These are phyloP conservation scores for Helicoverpa assulta DNA, from an alignment of 2,888 invertebrate genomes.

Conservation along the genomic window DNA sequence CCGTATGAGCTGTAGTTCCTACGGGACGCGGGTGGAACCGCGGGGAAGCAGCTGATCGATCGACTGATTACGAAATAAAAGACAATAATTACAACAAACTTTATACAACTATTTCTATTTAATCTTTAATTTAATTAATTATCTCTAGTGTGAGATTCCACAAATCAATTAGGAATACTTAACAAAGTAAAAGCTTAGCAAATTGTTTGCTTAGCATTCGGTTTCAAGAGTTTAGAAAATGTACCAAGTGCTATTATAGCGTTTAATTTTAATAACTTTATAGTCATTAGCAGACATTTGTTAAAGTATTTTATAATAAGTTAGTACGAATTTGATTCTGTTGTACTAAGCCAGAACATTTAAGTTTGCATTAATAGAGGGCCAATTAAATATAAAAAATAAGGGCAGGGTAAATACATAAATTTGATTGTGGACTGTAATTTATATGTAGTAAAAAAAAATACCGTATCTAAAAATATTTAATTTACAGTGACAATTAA, in stretches of 20 bases:
- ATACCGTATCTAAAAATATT: not conserved
- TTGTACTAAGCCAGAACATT: no score
- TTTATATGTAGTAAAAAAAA: not conserved
- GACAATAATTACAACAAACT: no score
- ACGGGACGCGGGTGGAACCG: no score
- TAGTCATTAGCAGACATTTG: not conserved
- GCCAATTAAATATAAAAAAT: no score
- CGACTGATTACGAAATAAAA: no score
- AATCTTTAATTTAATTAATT: not conserved
- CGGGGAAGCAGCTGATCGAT: no score
- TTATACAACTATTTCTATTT: slow-evolving; percentile 9
- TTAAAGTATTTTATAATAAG: not conserved
- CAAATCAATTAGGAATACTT: not conserved
- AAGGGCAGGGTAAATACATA: no score
- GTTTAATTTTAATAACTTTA: not conserved
- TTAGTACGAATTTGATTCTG: not conserved
- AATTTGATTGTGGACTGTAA: no score
- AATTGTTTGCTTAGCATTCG: not conserved
- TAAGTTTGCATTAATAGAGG: no score
- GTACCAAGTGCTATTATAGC: not conserved
- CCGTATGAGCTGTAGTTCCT: no score
- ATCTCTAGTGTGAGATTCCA: not conserved
- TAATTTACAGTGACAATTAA: not conserved
- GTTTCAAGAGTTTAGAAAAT: slow-evolving; percentile 2
- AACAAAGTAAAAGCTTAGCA: not conserved